Percentiles rank a stretch among this genome's conserved stretches.
These are phyloP conservation scores for Acrocephalus arundinaceus DNA, from an alignment of 2,113 vertebrate species.

Conservation along the genomic window DNA sequence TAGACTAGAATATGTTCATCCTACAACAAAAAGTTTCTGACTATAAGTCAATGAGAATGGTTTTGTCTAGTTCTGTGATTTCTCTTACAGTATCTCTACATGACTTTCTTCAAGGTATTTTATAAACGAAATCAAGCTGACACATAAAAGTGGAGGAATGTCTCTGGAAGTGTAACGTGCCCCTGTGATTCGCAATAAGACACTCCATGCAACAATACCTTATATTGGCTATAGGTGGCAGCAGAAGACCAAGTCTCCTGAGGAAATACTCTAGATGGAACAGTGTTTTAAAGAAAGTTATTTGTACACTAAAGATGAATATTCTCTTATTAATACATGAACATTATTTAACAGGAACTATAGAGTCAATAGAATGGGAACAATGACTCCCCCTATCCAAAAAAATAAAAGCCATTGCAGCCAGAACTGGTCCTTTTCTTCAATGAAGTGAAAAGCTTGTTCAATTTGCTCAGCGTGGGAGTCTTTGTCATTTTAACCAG, in stretches of 20 bases:
- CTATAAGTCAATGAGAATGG: fast-evolving
- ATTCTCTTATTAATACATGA: conserved; percentile 68
- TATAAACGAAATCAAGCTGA: background rate
- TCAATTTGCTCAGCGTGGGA: conserved; percentile 67
- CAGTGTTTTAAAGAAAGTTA: conserved; percentile 56
- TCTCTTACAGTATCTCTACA: fast-evolving
- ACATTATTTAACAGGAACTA: conserved; percentile 71
- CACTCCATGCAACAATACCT: background rate
- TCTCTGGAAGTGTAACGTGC: background rate
- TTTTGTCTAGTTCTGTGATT: background rate
- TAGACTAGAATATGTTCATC: background rate
- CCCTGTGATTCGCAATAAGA: background rate
- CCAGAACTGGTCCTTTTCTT: conserved; percentile 60
- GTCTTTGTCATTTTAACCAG: conserved; percentile 73
- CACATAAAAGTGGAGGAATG: background rate
- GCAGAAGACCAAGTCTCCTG: conserved; percentile 48
- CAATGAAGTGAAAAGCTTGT: conserved; percentile 63
- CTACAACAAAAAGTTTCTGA: background rate
- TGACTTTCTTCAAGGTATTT: fast-evolving
- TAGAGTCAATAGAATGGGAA: conserved; percentile 63
- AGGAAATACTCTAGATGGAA: background rate
- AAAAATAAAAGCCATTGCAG: background rate
- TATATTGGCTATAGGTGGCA: conserved; percentile 67
- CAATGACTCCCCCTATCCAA: conserved; percentile 35
- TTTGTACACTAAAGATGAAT: conserved; percentile 41